Conservation (phyloP, 2,797 vertebrate species). For the Rhodeus uyekii region DNA sequence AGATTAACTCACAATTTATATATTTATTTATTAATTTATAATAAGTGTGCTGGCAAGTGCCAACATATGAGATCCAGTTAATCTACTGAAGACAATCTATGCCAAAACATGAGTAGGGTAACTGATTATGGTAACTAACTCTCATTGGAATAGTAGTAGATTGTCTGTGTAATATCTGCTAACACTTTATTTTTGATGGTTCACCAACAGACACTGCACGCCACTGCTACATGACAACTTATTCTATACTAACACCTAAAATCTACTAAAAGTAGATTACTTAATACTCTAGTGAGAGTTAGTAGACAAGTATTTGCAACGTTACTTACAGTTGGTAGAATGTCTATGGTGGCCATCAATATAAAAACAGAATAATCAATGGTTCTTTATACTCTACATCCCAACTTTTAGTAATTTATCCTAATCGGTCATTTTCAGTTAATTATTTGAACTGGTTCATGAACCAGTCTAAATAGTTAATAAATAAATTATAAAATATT, state of each 20-base stretch:
- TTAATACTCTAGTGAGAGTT: neutral
- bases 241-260: neutral
- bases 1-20: neutral
- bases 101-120: neutral
- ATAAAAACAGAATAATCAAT: neutral
- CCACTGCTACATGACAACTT: too few relatives aligned
- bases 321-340: neutral
- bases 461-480: neutral
- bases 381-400: neutral
- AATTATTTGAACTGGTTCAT: neutral
- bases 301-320: neutral
- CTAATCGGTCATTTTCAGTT: neutral
- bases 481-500: neutral
- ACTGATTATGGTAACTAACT: too few relatives aligned
- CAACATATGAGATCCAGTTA: neutral
- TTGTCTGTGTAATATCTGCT: neutral
- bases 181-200: neutral
- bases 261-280: neutral
- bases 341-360: neutral
- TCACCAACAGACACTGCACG: too few relatives aligned
- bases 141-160: neutral
- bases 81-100: neutral
- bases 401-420: neutral
- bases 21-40: too few relatives aligned
- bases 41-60: neutral